These are phyloP conservation scores for Hippocampus mohnikei DNA, from an alignment of 2,113 vertebrate genomes.

Conservation along the genomic window DNA sequence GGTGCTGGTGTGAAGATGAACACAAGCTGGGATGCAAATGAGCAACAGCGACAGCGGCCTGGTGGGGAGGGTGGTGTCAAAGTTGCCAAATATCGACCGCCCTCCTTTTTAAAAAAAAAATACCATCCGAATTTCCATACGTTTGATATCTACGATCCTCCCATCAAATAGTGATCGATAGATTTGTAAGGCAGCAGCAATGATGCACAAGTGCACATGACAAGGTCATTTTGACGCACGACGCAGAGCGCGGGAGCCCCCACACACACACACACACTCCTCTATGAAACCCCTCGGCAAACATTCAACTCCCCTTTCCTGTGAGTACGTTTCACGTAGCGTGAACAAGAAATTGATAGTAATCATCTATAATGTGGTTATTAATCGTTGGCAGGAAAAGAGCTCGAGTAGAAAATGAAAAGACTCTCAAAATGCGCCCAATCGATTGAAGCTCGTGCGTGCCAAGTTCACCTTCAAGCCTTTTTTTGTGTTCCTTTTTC, in stretches of 20 bases:
- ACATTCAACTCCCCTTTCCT: too few species aligned
- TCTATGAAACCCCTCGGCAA: not conserved
- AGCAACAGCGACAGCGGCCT: constrained; percentile 46
- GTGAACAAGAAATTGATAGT: not conserved
- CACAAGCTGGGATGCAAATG: not conserved
- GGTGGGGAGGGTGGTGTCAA: not conserved
- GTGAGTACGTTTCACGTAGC: not conserved
- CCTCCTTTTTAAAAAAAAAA: not conserved
- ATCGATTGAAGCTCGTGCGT: not conserved
- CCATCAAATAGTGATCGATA: not conserved
- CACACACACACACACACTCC: not conserved
- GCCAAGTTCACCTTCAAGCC: not conserved
- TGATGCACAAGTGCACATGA: constrained; percentile 7
- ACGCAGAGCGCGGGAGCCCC: constrained; percentile 29
- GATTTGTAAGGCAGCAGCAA: not conserved
- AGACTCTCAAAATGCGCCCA: not conserved
- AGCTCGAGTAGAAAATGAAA: not conserved
- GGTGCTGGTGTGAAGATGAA: not conserved
- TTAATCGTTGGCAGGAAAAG: not conserved
- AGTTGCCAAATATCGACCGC: constrained; percentile 10
- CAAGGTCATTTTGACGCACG: constrained; percentile 65
- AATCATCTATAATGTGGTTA: not conserved
- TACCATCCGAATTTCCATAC: not conserved
- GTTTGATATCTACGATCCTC: not conserved
- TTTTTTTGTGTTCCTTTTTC: not conserved